Base-by-base conservation (phyloP, 1,140 invertebrate species). In the Eulimnadia texana region DNA sequence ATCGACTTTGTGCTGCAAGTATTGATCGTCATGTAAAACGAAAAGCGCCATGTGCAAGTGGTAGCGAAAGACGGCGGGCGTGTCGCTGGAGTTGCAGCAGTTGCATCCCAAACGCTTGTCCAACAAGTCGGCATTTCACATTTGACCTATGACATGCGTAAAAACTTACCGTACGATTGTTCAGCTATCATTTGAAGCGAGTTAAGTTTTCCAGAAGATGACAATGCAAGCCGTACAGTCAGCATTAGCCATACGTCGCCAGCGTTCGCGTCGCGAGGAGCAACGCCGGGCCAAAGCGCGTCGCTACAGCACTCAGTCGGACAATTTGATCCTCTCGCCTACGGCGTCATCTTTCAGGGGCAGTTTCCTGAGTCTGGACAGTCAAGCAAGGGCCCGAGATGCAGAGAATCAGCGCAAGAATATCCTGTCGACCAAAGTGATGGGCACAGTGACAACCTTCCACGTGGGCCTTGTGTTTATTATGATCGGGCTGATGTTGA, bases 221-320 rank as follows among this genome's bases (percentile, higher is more conserved):
- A 83, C 76, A 74, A 88, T 87, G 88, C 85, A 88, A 76, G 83
- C 87, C 68, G 86, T 90, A 66, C 89, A 93, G 75, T 91, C 88
- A 65, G 89, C 89, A 66, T 80, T 92, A 77, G 89, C 88, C 68
- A 90, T 93, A 77, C 89, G 88, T 71, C 82, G 88, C 70, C 88
- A 93, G 76, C 77, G 88, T 69, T 86, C 87, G 67, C 79, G 86
- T 29, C 80, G 88, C 58, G 85, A 88, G 69, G 87, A 90, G 73
- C 83, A 85, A 68, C 67, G 79, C 63, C 42, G 61, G 9, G 86
- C 85, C 23, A 76, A 79, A 62, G 84, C 88, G 70, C 78, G 85
- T 64, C 80, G 87, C 67, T 84, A 80, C 76, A 86, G 83, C 67
- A 75, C 80, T 25, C 84, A 86, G 72, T 84, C 83, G 62, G 79